Evolutionary conservation across 1,140 invertebrate genomes (phyloP), one percentile per base, ranked within the genome.

Genomic region (Caerostris darwini): DNA sequence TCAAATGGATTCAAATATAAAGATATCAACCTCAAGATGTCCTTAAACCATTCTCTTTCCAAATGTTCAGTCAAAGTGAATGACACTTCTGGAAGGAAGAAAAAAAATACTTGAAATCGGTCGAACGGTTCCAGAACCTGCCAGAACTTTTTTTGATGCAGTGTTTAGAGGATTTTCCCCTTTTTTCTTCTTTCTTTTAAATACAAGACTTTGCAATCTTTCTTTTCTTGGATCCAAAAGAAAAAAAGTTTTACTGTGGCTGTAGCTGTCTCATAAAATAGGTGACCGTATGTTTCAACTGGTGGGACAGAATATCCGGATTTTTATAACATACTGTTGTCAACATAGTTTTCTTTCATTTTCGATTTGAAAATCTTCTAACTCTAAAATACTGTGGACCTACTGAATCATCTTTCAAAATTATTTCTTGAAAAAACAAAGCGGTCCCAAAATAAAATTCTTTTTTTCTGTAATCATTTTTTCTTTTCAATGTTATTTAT

Each of bases 111-210:
- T 12, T 8, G 34, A 77, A 50, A 77, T 50, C 71, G 71, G 71
- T 77, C 34, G 34, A 77, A 50, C 71, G 71, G 71, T 77, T 77
- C 19, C 34, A 12, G 71, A 77, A 77, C 71, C 34, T 77, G 71
- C 71, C 34, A 77, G 71, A 77, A 77, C 71, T 77, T 77, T 71
- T 77, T 77, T 34, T 77, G 71, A 77, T 77, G 19, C 34, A 77
- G 71, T 77, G 71, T 77, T 77, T 77, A 34, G 50, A 8, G 71
- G 10, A 77, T 50, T 77, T 34, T 2, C 34, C 34, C 34, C 34
- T 34, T 34, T 77, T 77, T 77, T 77, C 71, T 77, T 12, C 71
- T 34, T 53, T 77, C 34, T 50, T 53, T 77, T 77, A 77, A 77
- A 77, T 77, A 77, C 71, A 50, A 50, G 71, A 12, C 71, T 50